A percentile compares a stretch with the other conserved stretches of the same genome.
Conservation (phyloP, 2,113 vertebrate species). For the Astur gentilis region DNA sequence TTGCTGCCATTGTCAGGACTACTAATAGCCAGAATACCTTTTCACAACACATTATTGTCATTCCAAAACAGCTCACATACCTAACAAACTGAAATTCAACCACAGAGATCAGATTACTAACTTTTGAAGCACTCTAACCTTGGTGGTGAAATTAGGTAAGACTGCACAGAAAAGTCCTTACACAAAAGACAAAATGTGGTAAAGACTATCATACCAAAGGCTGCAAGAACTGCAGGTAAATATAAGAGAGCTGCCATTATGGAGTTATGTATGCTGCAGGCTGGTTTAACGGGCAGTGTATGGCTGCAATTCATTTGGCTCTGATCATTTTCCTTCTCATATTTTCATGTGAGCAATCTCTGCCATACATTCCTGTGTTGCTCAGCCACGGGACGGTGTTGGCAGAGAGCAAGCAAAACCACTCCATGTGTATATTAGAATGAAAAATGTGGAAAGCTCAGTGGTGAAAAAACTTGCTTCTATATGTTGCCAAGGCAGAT, state of each 20-base stretch:
- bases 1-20: neutral
- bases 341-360: neutral
- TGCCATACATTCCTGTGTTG: constrained; percentile 5
- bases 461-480: neutral
- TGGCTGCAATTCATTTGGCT: neutral
- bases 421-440: neutral
- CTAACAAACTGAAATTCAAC: neutral
- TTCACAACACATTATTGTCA: neutral
- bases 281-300: neutral
- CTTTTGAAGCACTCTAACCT: neutral
- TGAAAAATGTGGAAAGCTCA: constrained; percentile 21
- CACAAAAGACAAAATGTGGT: neutral
- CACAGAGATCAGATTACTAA: neutral
- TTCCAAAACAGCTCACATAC: neutral
- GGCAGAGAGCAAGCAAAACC: neutral
- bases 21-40: neutral
- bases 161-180: neutral
- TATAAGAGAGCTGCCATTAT: neutral
- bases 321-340: neutral
- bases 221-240: neutral
- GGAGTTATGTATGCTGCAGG: neutral
- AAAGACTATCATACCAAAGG: neutral
- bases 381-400: neutral
- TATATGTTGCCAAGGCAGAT: neutral
- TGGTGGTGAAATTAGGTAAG: neutral